phyloP scores from a whole-genome alignment of 1,140 invertebrate species.

The Caerostris darwini region DNA sequence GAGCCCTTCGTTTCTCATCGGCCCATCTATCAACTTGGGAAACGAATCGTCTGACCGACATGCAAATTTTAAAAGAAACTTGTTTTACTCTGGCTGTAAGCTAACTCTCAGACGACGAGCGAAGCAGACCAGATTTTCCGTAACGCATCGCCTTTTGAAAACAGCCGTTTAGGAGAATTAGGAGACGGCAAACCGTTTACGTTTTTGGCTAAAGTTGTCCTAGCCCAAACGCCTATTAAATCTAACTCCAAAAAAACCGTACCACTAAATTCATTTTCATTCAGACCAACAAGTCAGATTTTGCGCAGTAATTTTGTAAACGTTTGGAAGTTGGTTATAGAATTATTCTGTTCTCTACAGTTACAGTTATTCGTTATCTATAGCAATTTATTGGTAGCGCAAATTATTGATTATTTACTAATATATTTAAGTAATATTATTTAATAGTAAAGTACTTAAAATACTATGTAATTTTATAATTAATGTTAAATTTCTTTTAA shows the following conservation, averaged over 20 bases:
- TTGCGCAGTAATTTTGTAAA: background rate
- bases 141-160: background rate
- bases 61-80: background rate
- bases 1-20: background rate
- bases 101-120: background rate
- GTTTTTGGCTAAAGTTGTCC: background rate
- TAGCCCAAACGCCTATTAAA: conserved; percentile 37
- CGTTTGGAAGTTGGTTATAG: no score
- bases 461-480: no score
- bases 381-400: no score
- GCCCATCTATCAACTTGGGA: background rate
- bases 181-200: conserved; percentile 21
- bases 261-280: background rate
- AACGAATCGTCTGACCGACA: background rate
- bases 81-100: no score
- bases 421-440: no score
- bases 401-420: no score
- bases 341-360: no score
- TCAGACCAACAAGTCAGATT: background rate
- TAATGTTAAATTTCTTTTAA: no score
- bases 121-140: background rate
- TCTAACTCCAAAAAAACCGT: background rate
- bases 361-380: no score
- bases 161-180: background rate
- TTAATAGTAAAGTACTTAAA: no score